Conservation (phyloP, 2,888 invertebrate genomes). For the Neoaliturus tenellus region DNA sequence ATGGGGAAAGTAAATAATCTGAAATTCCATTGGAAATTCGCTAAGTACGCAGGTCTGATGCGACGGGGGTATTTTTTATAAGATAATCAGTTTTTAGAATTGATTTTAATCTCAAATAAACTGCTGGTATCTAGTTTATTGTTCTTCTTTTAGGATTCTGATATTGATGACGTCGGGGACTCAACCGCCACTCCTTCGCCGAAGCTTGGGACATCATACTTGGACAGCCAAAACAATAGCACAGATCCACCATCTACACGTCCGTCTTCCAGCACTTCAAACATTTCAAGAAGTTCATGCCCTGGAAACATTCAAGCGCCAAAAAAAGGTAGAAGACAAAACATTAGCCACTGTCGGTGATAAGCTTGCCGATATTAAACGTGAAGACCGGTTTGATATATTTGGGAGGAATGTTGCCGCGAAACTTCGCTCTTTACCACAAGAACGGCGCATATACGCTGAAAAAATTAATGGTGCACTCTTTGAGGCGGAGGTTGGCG, state of each 20-base stretch:
- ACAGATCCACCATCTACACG: conserved; percentile 9
- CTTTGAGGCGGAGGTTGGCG: conserved; percentile 51
- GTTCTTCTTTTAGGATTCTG: neutral
- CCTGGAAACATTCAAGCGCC: neutral
- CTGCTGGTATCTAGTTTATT: neutral
- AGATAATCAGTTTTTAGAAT: too few relatives aligned
- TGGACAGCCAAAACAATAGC: conserved; percentile 7
- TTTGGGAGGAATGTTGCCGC: conserved; percentile 59
- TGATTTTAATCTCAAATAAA: too few relatives aligned
- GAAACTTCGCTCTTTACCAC: conserved; percentile 56
- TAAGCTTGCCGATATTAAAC: conserved; percentile 38
- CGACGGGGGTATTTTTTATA: too few relatives aligned
- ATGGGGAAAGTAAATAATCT: too few relatives aligned
- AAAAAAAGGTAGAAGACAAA: conserved; percentile 41
- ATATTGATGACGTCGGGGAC: conserved; percentile 5
- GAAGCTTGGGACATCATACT: conserved; percentile 31
- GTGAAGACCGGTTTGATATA: conserved; percentile 47
- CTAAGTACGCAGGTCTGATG: too few relatives aligned
- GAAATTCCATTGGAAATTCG: too few relatives aligned
- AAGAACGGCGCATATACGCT: conserved; percentile 47
- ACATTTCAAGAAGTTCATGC: conserved; percentile 23
- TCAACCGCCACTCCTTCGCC: conserved; percentile 19
- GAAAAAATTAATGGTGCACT: conserved; percentile 57
- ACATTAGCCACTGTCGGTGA: conserved; percentile 34
- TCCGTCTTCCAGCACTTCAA: conserved; percentile 13